These are phyloP conservation scores for Bovichtus diacanthus DNA, from an alignment of 2,797 vertebrate genomes.

Conservation along the genomic window DNA sequence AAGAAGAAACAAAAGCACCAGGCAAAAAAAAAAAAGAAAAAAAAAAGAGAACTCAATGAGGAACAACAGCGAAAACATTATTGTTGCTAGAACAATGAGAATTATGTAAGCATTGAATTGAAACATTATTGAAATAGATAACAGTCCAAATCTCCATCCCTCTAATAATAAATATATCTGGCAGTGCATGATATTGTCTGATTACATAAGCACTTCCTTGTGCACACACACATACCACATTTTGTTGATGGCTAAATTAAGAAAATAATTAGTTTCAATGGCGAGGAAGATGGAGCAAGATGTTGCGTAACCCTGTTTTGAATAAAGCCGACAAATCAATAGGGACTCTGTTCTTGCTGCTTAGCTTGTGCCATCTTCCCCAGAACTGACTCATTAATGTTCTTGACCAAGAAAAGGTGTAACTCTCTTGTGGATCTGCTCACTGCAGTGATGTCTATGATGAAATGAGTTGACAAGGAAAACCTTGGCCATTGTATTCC, in stretches of 20 bases:
- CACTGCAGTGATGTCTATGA: conserved; percentile 21
- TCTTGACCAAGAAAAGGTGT: conserved; percentile 34
- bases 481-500: conserved; percentile 17
- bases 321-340: conserved; percentile 65
- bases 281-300: conserved; percentile 42
- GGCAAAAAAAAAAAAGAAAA: neutral
- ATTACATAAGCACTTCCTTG: conserved; percentile 64
- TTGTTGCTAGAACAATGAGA: conserved; percentile 36
- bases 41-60: neutral
- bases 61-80: conserved; percentile 6
- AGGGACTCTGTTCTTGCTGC: conserved; percentile 61
- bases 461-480: conserved; percentile 15
- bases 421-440: conserved; percentile 13
- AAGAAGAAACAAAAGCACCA: conserved; percentile 19
- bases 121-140: conserved; percentile 46
- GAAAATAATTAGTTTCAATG: conserved; percentile 70
- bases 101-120: conserved; percentile 48
- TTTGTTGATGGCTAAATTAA: conserved; percentile 72
- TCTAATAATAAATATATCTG: conserved; percentile 46
- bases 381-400: conserved; percentile 50
- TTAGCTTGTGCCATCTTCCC: conserved; percentile 31
- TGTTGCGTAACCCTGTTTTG: conserved; percentile 69
- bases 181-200: conserved; percentile 50
- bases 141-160: conserved; percentile 27
- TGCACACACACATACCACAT: conserved; percentile 31